These are phyloP conservation scores for Epizoanthus scotinus DNA, from an alignment of 92 coral and sea anemone species.

Conservation along the genomic window DNA sequence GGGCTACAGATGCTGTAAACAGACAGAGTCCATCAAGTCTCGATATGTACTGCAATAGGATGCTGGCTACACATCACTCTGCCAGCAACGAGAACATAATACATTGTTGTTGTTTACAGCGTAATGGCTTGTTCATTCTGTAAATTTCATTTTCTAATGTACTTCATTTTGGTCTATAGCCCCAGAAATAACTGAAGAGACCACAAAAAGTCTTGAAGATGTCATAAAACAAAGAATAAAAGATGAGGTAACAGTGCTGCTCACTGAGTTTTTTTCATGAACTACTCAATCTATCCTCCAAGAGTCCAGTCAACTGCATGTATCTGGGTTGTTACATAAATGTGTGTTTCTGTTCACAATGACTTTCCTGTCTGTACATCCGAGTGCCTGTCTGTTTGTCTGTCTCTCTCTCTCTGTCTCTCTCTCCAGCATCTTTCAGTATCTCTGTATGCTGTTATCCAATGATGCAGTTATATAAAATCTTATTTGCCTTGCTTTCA, in stretches of 20 bases:
- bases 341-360: not conserved
- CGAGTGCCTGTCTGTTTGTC: not conserved
- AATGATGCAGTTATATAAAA: too few species aligned
- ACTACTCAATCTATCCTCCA: too few species aligned
- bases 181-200: constrained; percentile 95
- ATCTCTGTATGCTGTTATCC: not conserved
- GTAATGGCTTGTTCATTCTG: not conserved
- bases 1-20: too few species aligned
- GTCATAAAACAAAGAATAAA: constrained; percentile 87
- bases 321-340: too few species aligned
- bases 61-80: too few species aligned
- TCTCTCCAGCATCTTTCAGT: not conserved
- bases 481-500: too few species aligned
- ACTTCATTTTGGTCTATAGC: constrained; percentile 53
- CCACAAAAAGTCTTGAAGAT: constrained; percentile 84
- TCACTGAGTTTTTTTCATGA: too few species aligned
- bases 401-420: not conserved
- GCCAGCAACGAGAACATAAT: not conserved
- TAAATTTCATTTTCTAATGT: not conserved
- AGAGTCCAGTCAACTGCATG: too few species aligned
- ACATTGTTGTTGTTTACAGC: not conserved
- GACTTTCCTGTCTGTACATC: not conserved
- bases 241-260: constrained; percentile 62
- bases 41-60: too few species aligned
- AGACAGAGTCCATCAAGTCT: too few species aligned